Base-by-base conservation (phyloP, 2,888 invertebrate genomes). In the Eugnorisma glareosa region DNA sequence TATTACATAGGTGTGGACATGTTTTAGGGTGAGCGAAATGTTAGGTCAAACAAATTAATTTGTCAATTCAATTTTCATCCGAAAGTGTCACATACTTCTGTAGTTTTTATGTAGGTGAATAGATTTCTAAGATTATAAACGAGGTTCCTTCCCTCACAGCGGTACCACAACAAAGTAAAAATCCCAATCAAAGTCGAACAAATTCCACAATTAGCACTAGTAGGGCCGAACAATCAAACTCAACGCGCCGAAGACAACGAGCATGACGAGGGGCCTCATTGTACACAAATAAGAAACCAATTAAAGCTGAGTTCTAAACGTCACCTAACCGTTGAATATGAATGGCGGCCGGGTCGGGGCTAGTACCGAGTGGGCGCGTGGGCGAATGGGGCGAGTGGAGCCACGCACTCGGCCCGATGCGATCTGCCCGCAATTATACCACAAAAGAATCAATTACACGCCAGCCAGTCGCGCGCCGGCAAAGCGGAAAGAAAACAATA, bases 381-480 rank as follows among this genome's bases (percentile, higher is more conserved):
- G 68, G 67, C 81, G 28, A 15, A 18, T 63, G 64, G 79, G 70
- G 80, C 57, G 81, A 74, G 51, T 51, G 83, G 83, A 73, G 63
- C 81, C 88, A 85, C 90, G 90, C 90, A 88, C 89, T 89, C 87
- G 84, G 84, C 84, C 87, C 89, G 94, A 93, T 93, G 94, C 92
- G 94, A 93, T 93, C 93, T 93, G 93, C 89, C 91, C 93, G 94
- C 94, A 93, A 94, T 94, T 93, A 94, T 90, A 84, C 86, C 91
- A 95, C 96, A 96, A 96, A 96, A 93, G 96, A 96, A 96, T 95
- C 95, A 95, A 95, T 96, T 96, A 95, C 88, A 87, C 86, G 89
- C 87, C 88, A 89, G 89, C 54, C 84, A 79, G 84, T 28, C 63
- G 80, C 67, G 80, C 90, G 83, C 84, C 83, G 86, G 89, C 91